Base-by-base conservation (phyloP, 2,888 invertebrate species). In the Leucophenga maculata region DNA sequence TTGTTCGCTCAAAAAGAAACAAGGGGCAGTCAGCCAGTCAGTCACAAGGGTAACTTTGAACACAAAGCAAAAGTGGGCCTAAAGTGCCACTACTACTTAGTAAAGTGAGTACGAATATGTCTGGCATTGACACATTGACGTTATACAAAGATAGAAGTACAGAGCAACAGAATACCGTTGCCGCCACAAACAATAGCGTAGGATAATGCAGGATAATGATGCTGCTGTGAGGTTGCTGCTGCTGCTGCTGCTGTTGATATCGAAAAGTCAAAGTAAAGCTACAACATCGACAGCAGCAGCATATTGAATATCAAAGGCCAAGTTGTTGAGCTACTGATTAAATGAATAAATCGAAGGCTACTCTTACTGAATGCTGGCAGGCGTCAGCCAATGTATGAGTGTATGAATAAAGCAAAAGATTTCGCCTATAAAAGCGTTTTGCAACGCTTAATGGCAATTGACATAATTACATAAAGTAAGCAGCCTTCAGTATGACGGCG, bases 381-480 rank as follows among this genome's bases (percentile, higher is more conserved):
- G 18, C 9, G 18, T 16, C 22, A 26, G 66, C 79, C 82, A 74
- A 79, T 76, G 76, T 65, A 6, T 18, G 14, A 62, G 54, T 52
- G 13, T 59, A 50, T 9, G 68, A 16, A 48, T 60, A 60, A 60
- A 26, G 60, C 22, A 50, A 54, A 32, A 39, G 60, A 39, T 32
- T 60, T 13, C 26, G 60, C 39, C 13, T 60, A 39, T 32, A 60
- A 60, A 60, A 60, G 8, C 46, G 68, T 70, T 64, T 64, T 64
- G 55, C 44, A 9, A 50, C 39, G 66, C 69, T 76, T 80, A 74
- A 82, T 82, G 82, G 73, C 83, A 79, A 79, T 80, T 84, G 84
- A 84, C 83, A 84, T 80, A 84, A 80, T 84, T 84, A 84, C 81
- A 83, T 78, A 80, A 80, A 80, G 84, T 80, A 80, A 84, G 83